These are phyloP conservation scores for Parazoanthus atlanticus DNA, from an alignment of 92 coral and sea anemone genomes.

Conservation along the genomic window DNA sequence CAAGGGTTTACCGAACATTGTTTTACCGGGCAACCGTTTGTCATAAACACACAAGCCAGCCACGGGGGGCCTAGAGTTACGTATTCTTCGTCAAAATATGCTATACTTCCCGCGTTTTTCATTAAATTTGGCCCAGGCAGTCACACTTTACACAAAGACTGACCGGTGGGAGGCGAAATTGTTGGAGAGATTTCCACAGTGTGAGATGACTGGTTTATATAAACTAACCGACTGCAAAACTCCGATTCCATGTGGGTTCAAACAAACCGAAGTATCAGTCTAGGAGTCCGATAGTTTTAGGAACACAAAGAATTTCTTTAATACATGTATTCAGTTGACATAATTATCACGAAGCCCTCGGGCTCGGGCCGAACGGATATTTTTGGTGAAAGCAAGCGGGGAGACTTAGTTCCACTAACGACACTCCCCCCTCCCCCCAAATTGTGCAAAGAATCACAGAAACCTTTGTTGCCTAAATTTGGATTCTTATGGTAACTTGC, in stretches of 20 bases:
- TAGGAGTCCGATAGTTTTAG: background rate
- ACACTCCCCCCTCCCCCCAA: too few relatives aligned
- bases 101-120: background rate
- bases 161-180: conserved; percentile 12
- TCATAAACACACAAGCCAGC: conserved; percentile 45
- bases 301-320: background rate
- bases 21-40: conserved; percentile 45
- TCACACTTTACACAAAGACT: conserved; percentile 21
- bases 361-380: background rate
- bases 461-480: background rate
- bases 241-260: conserved; percentile 16
- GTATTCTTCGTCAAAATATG: conserved; percentile 14
- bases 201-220: background rate
- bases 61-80: conserved; percentile 30
- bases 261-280: conserved; percentile 14
- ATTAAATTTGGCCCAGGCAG: conserved; percentile 20
- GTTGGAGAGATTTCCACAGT: background rate
- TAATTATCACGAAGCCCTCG: background rate
- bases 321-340: background rate
- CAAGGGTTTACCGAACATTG: conserved; percentile 36
- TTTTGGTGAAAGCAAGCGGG: background rate
- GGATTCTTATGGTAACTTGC: background rate
- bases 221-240: conserved; percentile 10
- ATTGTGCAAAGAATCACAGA: background rate
- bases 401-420: background rate